Percentiles rank a stretch among this genome's conserved stretches.
Conservation (phyloP, 2,888 invertebrate species). For the Azorinus chamasolen region DNA sequence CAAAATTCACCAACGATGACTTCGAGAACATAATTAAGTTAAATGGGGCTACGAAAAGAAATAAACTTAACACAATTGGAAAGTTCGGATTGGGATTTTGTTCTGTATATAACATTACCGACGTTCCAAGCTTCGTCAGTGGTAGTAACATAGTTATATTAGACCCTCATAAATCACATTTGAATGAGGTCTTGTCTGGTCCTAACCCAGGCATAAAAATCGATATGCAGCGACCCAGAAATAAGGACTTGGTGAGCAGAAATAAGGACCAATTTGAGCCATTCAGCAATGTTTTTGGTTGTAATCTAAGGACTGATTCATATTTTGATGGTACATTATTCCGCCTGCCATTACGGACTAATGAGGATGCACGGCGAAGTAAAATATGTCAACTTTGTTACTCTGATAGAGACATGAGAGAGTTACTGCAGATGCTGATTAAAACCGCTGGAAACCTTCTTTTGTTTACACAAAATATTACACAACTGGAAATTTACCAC, state of each 20-base stretch:
- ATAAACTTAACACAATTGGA: conserved; percentile 80
- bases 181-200: conserved; percentile 60
- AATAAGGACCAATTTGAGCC: conserved; percentile 77
- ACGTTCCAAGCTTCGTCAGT: conserved; percentile 84
- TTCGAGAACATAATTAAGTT: conserved; percentile 82
- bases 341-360: conserved; percentile 82
- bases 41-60: conserved; percentile 82
- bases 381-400: conserved; percentile 76
- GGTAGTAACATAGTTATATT: conserved; percentile 81
- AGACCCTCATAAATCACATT: conserved; percentile 82
- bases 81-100: conserved; percentile 85
- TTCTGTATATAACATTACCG: conserved; percentile 84
- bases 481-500: conserved; percentile 75
- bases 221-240: conserved; percentile 13
- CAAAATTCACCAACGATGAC: conserved; percentile 80
- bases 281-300: conserved; percentile 75
- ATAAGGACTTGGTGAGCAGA: conserved; percentile 46
- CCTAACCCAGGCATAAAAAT: conserved; percentile 38
- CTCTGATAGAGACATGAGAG: conserved; percentile 69
- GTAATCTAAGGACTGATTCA: conserved; percentile 18
- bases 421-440: conserved; percentile 75
- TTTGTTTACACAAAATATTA: conserved; percentile 84
- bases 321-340: conserved; percentile 72
- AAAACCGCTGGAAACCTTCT: conserved; percentile 78
- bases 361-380: conserved; percentile 75